Base-by-base conservation (phyloP, 2,113 vertebrate genomes). In the Cygnus buccinator region DNA sequence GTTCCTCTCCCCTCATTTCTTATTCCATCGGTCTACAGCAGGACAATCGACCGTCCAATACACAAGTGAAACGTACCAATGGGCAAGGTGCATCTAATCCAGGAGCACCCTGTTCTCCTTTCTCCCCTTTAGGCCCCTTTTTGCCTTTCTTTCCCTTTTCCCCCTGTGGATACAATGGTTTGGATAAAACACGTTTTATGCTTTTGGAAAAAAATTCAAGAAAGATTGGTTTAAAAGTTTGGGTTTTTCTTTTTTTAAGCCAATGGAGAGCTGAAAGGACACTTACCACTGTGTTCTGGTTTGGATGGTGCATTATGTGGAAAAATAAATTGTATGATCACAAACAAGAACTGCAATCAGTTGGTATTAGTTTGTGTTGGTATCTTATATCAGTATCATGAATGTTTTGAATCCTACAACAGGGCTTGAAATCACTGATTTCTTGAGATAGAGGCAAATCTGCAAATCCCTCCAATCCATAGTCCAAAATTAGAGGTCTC, bases 91-190 rank as follows among this genome's bases (percentile, higher is more conserved):
- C 99, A 99, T 99, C 99, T 99, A 99, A 99, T 99, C 99, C 99
- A 98, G 99, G 99, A 96, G 99, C 99, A 99, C 99, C 99, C 99
- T 99, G 99, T 99, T 99, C 99, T 99, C 99, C 99, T 99, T 99
- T 99, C 98, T 99, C 99, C 98, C 99, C 99, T 99, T 99, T 99
- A 98, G 99, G 99, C 98, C 99, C 99, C 98, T 99, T 99, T 99
- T 99, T 99, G 98, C 99, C 99, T 98, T 99, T 99, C 99, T 99
- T 99, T 99, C 99, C 99, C 99, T 99, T 99, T 99, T 99, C 99
- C 99, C 99, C 99, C 99, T 99, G 99, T 98, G 99, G 96, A 99
- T 98, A 99, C 98, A 99, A 99, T 43, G 97, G 98, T 98, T 99
- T 98, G 98, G 97, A 99, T 98, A 99, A 97, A 98, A 98, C 98